Evolutionary conservation across 64 coral and sea anemone genomes (phyloP).

Genomic region (Stichodactyla mertensii): DNA sequence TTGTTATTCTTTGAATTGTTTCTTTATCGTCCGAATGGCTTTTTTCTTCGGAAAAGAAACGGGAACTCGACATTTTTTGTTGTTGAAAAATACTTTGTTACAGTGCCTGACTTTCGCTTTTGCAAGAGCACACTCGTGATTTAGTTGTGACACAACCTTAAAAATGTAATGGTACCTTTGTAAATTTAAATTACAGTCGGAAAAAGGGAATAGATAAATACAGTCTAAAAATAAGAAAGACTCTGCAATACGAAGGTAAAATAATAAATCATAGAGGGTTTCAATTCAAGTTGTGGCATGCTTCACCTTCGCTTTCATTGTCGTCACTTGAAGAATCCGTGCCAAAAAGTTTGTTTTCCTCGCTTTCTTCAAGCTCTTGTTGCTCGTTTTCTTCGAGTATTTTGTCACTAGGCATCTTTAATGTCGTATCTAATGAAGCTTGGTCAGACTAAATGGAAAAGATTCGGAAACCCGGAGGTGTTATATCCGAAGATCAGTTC

Average conservation of each 20-base stretch:
- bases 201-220: no score
- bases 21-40: no score
- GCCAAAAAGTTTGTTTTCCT: neutral
- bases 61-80: no score
- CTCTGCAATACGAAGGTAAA: no score
- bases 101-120: neutral
- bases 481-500: no score
- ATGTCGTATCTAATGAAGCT: neutral
- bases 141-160: neutral
- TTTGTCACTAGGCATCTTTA: neutral
- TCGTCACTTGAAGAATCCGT: constrained; percentile 5
- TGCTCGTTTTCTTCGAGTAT: neutral
- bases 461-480: neutral
- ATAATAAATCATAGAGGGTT: neutral
- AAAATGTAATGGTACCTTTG: no score
- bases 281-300: neutral
- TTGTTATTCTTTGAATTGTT: no score
- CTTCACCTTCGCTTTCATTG: constrained; percentile 1
- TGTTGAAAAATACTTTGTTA: no score
- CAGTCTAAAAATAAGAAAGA: no score
- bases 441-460: neutral
- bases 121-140: neutral
- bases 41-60: no score
- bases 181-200: no score
- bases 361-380: neutral